These are phyloP conservation scores for Pogonocichla stellata DNA, from an alignment of 2,113 vertebrate genomes.

Conservation along the genomic window DNA sequence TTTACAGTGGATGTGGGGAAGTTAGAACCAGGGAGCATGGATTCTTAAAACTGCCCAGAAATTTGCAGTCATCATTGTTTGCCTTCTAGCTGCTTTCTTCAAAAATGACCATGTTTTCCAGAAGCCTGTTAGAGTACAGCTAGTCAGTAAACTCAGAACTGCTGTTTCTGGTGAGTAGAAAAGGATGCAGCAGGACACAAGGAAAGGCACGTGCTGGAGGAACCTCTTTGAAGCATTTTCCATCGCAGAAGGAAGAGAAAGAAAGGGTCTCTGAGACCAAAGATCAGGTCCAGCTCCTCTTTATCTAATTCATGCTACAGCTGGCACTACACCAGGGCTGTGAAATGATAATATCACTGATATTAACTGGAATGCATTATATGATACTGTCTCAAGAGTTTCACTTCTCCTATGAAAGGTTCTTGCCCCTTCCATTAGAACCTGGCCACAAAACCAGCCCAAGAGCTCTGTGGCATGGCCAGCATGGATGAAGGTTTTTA, in stretches of 20 bases:
- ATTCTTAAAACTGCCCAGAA: neutral
- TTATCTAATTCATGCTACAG: neutral
- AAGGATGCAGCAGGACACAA: neutral
- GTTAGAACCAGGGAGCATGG: neutral
- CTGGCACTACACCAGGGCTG: neutral
- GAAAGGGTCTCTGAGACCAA: neutral
- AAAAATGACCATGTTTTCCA: neutral
- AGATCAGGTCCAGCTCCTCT: neutral
- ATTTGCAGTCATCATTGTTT: neutral
- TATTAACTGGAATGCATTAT: neutral
- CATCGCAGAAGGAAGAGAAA: neutral
- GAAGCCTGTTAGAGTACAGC: neutral
- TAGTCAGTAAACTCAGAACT: neutral
- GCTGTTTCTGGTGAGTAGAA: neutral
- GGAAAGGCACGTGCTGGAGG: accelerated
- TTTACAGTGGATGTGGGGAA: neutral
- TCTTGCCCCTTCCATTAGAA: neutral
- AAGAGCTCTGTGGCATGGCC: neutral
- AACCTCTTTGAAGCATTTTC: neutral
- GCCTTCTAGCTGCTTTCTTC: neutral
- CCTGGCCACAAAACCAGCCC: neutral
- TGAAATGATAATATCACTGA: neutral
- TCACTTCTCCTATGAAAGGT: neutral
- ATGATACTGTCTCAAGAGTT: neutral
- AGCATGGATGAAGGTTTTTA: neutral